Percentiles rank a stretch among this genome's conserved stretches.
These are phyloP conservation scores for Piscicola geometra DNA, from an alignment of 2,888 invertebrate genomes.

Conservation along the genomic window DNA sequence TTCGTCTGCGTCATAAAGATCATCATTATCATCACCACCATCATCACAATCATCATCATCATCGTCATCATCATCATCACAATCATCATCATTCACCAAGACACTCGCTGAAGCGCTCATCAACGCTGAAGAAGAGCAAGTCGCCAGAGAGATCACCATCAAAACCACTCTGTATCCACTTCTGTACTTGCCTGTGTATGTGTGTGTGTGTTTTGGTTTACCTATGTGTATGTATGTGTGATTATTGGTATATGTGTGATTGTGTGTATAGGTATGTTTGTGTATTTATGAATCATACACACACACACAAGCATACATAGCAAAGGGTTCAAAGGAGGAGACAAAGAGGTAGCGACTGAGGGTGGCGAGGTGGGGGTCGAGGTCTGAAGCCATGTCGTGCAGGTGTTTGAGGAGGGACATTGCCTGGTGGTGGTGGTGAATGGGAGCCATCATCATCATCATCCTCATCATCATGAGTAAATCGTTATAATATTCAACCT, in stretches of 20 bases:
- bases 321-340: not conserved
- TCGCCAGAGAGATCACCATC: not conserved
- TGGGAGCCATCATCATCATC: not conserved
- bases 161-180: not conserved
- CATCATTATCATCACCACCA: no score
- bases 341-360: not conserved
- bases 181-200: slow-evolving; percentile 5
- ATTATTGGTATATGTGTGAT: no score
- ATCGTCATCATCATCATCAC: no score
- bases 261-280: no score
- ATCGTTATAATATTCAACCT: no score
- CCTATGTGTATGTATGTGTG: no score
- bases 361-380: not conserved
- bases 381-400: not conserved
- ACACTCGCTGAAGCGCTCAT: not conserved
- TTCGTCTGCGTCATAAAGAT: not conserved
- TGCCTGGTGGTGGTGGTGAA: not conserved
- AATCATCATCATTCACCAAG: not conserved
- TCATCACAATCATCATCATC: no score
- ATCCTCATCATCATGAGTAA: not conserved
- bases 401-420: not conserved
- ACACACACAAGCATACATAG: not conserved
- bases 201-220: not conserved
- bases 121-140: not conserved
- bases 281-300: no score